Base-by-base conservation (phyloP, 64 coral and sea anemone species). In the Actinia equina region DNA sequence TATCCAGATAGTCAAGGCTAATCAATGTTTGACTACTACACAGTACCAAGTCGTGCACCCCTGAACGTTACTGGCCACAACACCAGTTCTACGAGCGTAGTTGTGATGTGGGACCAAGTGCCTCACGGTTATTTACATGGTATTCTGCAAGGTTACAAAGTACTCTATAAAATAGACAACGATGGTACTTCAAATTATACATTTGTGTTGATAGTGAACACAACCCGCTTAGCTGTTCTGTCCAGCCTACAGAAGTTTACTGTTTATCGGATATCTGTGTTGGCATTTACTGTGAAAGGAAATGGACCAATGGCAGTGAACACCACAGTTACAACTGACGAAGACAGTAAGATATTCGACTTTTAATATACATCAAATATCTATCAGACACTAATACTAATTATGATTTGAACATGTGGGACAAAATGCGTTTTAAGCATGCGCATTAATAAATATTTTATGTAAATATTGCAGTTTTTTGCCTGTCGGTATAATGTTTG, bases 11-110 rank as follows among this genome's bases (percentile, higher is more conserved):
- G 5, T 15, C 14, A 56, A 56, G 20, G 17, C 22, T 65, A 23
- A 74, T 30, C 7, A 20, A n/a, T 74, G 1, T 9, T 74, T 30
- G 3, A 13, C 9, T 74, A 41, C 25, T 74, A 25, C 69, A 41
- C 18, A 96, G 94, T 96, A n/a, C 94, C 94, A n/a, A 96, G 91
- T 78, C 84, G 81, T 37, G 79, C 94, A 46, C 94, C 94, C 46
- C 30, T 69, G 9, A 89, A 90, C 22, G 17, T 96, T 12, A 89
- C 51, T 13, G 57, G 54, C 4, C 42, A 83, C 23, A 96, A 96
- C 81, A 96, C 94, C 52, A 96, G 90, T 16, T 96, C 94, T 14
- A 96, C 91, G 19, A 96, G 91, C 77, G 7, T 96, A 17, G 27
- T 63, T 18, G 67, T 96, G 64, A 59, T 52, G 63, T 96, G 94